Conservation (phyloP, 1,140 invertebrate genomes). For the Drosophila paulistorum region DNA sequence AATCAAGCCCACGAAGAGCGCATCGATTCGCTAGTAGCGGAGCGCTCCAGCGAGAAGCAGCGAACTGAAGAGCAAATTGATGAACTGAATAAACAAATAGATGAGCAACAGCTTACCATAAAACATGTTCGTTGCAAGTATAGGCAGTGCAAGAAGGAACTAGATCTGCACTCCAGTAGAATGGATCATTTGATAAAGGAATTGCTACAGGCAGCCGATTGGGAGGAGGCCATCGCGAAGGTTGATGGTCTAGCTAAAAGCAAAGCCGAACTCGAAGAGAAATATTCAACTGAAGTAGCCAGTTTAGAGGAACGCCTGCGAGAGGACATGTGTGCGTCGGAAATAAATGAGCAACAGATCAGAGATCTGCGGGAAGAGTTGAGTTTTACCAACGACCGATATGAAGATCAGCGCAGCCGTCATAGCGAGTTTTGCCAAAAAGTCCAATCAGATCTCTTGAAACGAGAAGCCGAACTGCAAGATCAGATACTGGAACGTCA, state of each 20-base stretch:
- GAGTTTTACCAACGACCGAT: neutral
- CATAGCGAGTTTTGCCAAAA: constrained; percentile 5
- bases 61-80: neutral
- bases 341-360: neutral
- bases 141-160: neutral
- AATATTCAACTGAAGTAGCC: neutral
- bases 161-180: neutral
- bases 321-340: neutral
- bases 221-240: neutral
- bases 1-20: constrained; percentile 35
- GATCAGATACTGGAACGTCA: neutral
- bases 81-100: neutral
- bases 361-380: neutral
- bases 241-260: neutral
- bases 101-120: neutral
- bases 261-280: neutral
- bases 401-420: neutral
- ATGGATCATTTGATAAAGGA: neutral
- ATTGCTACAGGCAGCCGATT: neutral
- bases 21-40: constrained; percentile 7
- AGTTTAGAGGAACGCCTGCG: neutral
- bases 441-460: neutral
- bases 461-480: neutral
- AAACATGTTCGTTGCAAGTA: neutral
- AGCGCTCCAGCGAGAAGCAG: constrained; percentile 6